Evolutionary conservation across 2,888 invertebrate species (phyloP), one percentile per base, ranked within the genome.

Genomic region (Ennomos quercinarius): DNA sequence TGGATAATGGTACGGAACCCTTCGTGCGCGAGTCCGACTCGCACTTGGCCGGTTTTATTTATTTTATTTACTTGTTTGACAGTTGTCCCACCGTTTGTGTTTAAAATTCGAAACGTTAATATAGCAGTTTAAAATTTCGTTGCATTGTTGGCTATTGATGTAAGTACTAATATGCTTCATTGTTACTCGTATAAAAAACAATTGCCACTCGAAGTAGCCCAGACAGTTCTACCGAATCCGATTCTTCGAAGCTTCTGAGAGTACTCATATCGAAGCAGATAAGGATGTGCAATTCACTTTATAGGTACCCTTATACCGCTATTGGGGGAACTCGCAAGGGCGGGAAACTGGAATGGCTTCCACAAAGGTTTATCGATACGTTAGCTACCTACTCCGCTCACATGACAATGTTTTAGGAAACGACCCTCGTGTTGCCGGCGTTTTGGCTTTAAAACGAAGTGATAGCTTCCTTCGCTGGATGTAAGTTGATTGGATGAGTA

Each of bases 241-340:
- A 58, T 45, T 58, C 53, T 34, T 43, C 41, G 38, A 17, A 42
- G 12, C 41, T 40, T 54, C 46, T 50, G 51, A 51, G 51, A 51
- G 47, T 47, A 51, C 55, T 56, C 57, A 53, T 60, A 59, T 61
- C 57, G 57, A 46, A 63, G 58, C 38, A 66, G 60, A 65, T 64
- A 62, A 59, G 68, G 64, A 66, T 57, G 61, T 59, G 61, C 68
- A 64, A 68, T 66, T 66, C 64, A 61, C 63, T 68, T 68, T 66
- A 68, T 64, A 61, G 62, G 61, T 65, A 49, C 51, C 50, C 43
- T 51, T 42, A 50, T 10, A 48, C 49, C 48, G 34, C 27, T 27
- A 27, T 40, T 36, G 38, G 44, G 45, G 47, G 39, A 58, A 48
- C 43, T 47, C 39, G 41, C 44, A 41, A 49, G 50, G 54, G 59